Base-by-base conservation (phyloP, 2,797 vertebrate genomes). In the Alosa sapidissima region DNA sequence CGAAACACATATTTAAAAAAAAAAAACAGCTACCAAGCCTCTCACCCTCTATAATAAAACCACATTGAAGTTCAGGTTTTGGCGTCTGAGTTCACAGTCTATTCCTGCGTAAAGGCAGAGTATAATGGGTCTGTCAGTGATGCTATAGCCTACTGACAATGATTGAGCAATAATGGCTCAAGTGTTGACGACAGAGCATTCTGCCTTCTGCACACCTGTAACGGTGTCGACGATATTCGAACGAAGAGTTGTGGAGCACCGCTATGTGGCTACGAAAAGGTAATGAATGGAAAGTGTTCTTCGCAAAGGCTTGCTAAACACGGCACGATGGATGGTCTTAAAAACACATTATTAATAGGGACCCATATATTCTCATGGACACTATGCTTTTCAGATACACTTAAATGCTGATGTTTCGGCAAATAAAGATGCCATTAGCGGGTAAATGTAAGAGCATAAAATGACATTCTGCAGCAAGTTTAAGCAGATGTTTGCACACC, bases 101-200 rank as follows among this genome's bases (percentile, higher is more conserved):
- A 75, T 41, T 19, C 14, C 68, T 41, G 33, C 36, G 14, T 36
- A 19, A 41, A 16, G 65, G 65, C 33, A 75, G 41, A 28, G 68
- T 41, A 14, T 41, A 41, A 41, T 4, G 13, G 36, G 33, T 7
- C 24, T 62, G 54, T 68, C 49, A 58, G 10, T 33, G 9, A 36
- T 52, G 36, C 41, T 41, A 41, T 41, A 2, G 84, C 72, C 68
- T 82, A 21, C 82, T 82, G 85, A 19, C 83, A 87, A 47, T 19
- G 84, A 48, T 45, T 83, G 87, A 19, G 84, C 87, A 82, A 85
- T 90, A 92, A 58, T 45, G 82, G 88, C 91, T 91, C 89, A 86
- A 87, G 81, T 84, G 81, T 83, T 89, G 81, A 82, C 86, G 91
- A 90, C 91, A 90, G 86, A 86, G 87, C 88, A 41, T 52, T 28